Percentiles rank a stretch among this genome's conserved stretches.
These are phyloP conservation scores for Tenthredo mesomela DNA, from an alignment of 2,888 invertebrate species.

Conservation along the genomic window DNA sequence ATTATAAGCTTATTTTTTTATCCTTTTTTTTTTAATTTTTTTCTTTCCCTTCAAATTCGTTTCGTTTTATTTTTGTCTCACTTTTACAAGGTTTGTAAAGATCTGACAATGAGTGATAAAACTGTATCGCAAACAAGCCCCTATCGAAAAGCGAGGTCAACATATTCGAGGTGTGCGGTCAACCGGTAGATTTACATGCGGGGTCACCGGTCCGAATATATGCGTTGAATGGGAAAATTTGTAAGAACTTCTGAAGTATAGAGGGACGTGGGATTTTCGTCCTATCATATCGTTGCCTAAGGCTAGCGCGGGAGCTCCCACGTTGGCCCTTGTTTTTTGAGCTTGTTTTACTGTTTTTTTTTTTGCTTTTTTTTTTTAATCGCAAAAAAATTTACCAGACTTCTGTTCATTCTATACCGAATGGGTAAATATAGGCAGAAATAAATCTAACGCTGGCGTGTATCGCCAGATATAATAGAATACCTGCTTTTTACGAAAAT, in stretches of 20 bases:
- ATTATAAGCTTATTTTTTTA: too few relatives aligned
- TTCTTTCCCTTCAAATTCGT: too few relatives aligned
- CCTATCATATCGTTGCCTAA: not conserved
- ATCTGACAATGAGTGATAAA: not conserved
- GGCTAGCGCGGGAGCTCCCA: not conserved
- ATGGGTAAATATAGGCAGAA: not conserved
- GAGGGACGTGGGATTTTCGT: not conserved
- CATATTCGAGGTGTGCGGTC: slow-evolving; percentile 19
- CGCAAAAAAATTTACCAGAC: not conserved
- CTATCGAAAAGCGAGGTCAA: not conserved
- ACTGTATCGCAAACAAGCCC: slow-evolving; percentile 7
- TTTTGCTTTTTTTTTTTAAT: not conserved
- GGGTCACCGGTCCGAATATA: not conserved
- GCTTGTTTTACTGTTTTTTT: not conserved
- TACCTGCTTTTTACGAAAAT: not conserved
- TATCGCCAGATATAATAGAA: not conserved
- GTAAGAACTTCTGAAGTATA: not conserved
- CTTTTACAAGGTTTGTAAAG: not conserved
- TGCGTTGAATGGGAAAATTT: not conserved
- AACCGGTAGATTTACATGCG: slow-evolving; percentile 26
- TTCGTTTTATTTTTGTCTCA: not conserved
- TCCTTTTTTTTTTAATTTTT: too few relatives aligned
- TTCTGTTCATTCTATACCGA: not conserved
- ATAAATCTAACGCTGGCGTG: not conserved
- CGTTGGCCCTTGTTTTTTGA: not conserved